Evolutionary conservation across 2,113 vertebrate genomes (phyloP).

Genomic region (Cariama cristata): DNA sequence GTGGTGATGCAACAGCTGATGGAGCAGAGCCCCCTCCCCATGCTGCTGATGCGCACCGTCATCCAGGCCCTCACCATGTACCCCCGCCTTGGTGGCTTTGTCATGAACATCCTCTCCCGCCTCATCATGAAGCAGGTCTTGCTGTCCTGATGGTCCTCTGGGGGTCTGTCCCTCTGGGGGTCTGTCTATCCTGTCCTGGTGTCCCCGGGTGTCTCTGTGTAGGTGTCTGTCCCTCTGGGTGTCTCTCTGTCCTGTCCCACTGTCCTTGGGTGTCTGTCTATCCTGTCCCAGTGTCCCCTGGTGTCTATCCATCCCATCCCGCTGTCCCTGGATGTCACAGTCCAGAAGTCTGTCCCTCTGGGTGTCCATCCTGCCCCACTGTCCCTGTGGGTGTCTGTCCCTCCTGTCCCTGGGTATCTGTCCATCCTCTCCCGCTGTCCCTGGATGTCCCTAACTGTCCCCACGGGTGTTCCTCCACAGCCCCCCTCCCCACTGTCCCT

Average conservation of each 20-base stretch:
- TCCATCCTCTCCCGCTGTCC: neutral
- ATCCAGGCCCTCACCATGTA: slow-evolving; percentile 98
- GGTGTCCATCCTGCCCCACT: neutral
- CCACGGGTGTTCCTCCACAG: no score
- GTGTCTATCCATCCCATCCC: no score
- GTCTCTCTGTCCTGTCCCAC: no score
- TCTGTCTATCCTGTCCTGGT: neutral
- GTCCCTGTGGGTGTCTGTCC: neutral
- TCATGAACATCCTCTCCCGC: slow-evolving; percentile 94
- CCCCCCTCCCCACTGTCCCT: neutral
- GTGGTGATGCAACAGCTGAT: slow-evolving; percentile 98
- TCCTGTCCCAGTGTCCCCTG: no score
- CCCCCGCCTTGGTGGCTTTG: slow-evolving; percentile 91
- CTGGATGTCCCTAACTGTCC: neutral
- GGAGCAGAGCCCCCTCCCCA: slow-evolving; percentile 93
- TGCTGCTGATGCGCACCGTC: slow-evolving; percentile 95
- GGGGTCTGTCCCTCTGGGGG: neutral
- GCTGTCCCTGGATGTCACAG: neutral
- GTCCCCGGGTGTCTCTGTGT: no score
- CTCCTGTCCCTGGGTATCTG: slow-evolving; percentile 42
- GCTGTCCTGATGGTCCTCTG: neutral
- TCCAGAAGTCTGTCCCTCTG: no score
- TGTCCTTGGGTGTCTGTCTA: no score
- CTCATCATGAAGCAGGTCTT: slow-evolving; percentile 94
- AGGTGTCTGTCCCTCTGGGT: neutral